Evolutionary conservation across 2,113 vertebrate species (phyloP), one percentile per base, ranked within the genome.

Genomic region (Papio anubis): DNA sequence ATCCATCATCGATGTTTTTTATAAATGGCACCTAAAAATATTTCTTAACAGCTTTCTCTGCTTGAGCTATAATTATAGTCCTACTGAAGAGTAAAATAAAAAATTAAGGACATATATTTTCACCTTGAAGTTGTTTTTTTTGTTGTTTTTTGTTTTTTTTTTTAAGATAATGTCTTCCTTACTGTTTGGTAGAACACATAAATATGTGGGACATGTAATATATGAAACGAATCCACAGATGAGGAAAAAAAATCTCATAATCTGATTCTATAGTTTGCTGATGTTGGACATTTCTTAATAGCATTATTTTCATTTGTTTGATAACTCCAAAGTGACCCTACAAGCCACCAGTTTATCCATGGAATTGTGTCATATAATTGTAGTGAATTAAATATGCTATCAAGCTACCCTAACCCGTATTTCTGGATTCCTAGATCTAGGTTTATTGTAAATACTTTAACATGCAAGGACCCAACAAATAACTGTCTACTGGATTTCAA

Each of bases 121-220:
- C 52, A 94, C 80, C 80, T 84, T 80, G 17, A 95, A 10, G 0
- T 23, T 8, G 6, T 40, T 0, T 12, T 61, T 80, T 0, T 78
- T 80, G 1, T 43, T 43, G 40, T 8, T 45, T 0, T 10, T 61
- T 80, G 0, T 78, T 80, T 0, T 30, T 18, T 6, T 43, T 0
- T 16, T 55, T 83, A 0, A 79, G 81, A 35, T 88, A 5, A 14
- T 23, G 5, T 8, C 0, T 64, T 57, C 55, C 40, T 45, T 50
- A 48, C 0, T 91, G 14, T 82, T 93, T 80, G 55, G 21, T n/a
- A 76, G 25, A 68, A 17, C 52, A 73, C 8, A 68, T 72, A 90
- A 73, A 86, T 48, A 80, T 13, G 35, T 55, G 45, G 23, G 27
- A 38, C 9, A 82, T 16, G 13, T 27, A 82, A 50, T 43, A 0